Evolutionary conservation across 2,888 invertebrate genomes (phyloP).

Genomic region (Apamea crenata): DNA sequence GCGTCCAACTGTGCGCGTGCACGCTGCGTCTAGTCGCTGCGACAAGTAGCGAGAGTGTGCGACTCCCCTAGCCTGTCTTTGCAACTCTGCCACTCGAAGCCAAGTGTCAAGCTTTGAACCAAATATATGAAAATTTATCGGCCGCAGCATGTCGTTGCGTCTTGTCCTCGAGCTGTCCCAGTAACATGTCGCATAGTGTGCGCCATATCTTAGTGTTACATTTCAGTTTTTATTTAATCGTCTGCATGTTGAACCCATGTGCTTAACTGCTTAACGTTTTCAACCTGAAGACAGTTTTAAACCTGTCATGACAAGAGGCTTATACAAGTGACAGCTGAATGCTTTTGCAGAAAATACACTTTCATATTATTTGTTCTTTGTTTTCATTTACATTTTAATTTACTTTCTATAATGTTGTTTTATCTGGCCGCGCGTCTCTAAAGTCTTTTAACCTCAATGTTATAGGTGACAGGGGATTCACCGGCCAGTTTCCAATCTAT

Average conservation of each 20-base stretch:
- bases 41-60: background rate
- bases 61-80: background rate
- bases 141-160: background rate
- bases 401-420: background rate
- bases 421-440: background rate
- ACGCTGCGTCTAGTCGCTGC: background rate
- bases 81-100: background rate
- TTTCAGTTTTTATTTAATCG: constrained; percentile 1
- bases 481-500: background rate
- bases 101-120: background rate
- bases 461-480: background rate
- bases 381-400: constrained; percentile 26
- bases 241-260: constrained; percentile 2
- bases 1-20: background rate
- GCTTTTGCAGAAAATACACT: background rate
- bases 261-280: constrained; percentile 19
- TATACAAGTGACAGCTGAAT: constrained; percentile 11
- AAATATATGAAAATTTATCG: background rate
- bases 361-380: constrained; percentile 4
- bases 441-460: background rate
- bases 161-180: background rate
- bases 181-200: background rate
- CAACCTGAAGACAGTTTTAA: constrained; percentile 11
- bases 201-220: background rate
- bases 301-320: constrained; percentile 7